A percentile compares a stretch with the other conserved stretches of the same genome.
These are phyloP conservation scores for Lasius platythorax DNA, from an alignment of 2,888 invertebrate species.

Conservation along the genomic window DNA sequence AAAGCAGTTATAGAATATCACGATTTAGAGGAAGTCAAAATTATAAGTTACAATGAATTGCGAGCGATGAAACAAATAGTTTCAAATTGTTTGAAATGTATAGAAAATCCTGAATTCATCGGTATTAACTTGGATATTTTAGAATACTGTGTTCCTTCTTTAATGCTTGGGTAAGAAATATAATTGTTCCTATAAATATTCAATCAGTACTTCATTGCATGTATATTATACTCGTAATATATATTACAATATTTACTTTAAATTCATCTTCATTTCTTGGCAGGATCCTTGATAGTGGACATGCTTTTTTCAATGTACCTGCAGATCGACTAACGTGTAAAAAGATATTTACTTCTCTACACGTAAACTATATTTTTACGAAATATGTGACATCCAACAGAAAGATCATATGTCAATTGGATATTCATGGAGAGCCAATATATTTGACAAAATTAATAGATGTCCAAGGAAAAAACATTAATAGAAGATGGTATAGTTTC, in stretches of 20 bases:
- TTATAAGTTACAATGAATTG: slow-evolving; percentile 73
- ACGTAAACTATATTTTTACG: slow-evolving; percentile 74
- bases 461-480: slow-evolving; percentile 1
- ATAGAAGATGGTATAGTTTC: slow-evolving; percentile 69
- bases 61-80: slow-evolving; percentile 55
- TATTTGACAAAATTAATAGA: slow-evolving; percentile 64
- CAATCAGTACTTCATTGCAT: background rate
- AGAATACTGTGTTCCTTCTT: slow-evolving; percentile 74
- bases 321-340: slow-evolving; percentile 16
- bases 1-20: slow-evolving; percentile 78
- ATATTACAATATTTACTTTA: background rate
- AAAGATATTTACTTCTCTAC: slow-evolving; percentile 65
- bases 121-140: slow-evolving; percentile 76
- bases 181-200: background rate
- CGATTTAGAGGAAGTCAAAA: slow-evolving; percentile 56
- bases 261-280: slow-evolving; percentile 44
- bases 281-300: slow-evolving; percentile 76
- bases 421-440: slow-evolving; percentile 67
- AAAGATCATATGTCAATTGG: slow-evolving; percentile 58
- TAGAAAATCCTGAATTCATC: slow-evolving; percentile 74
- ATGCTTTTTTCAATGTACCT: slow-evolving; percentile 77
- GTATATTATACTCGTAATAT: background rate
- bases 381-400: slow-evolving; percentile 39
- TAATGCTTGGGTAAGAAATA: slow-evolving; percentile 79
- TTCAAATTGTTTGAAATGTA: slow-evolving; percentile 58